These are phyloP conservation scores for Pachydiplax longipennis DNA, from an alignment of 2,888 invertebrate species.

Conservation along the genomic window DNA sequence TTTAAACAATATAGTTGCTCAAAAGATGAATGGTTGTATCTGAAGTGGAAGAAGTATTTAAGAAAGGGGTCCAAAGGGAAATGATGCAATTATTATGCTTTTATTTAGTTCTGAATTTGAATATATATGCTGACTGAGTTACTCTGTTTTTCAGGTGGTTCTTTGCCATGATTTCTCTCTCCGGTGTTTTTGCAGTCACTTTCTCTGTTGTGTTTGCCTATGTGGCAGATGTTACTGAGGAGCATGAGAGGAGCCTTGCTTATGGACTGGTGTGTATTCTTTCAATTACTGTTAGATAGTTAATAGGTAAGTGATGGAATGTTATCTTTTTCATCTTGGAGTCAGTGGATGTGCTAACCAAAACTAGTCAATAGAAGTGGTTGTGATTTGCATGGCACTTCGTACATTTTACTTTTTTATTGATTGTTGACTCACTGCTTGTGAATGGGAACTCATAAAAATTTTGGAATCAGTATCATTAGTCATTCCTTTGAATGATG, in stretches of 20 bases:
- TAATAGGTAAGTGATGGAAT: not conserved
- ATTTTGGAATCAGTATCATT: too few relatives aligned
- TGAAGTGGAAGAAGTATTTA: too few relatives aligned
- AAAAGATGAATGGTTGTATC: too few relatives aligned
- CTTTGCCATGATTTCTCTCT: slow-evolving; percentile 98
- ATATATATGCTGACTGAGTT: too few relatives aligned
- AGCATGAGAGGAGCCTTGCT: slow-evolving; percentile 91
- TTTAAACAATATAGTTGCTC: too few relatives aligned
- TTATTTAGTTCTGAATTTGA: not conserved
- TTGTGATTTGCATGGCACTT: too few relatives aligned
- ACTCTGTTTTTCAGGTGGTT: slow-evolving; percentile 75
- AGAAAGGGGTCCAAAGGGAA: too few relatives aligned
- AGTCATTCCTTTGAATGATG: too few relatives aligned
- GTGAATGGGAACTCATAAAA: too few relatives aligned
- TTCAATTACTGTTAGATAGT: not conserved
- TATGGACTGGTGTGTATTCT: slow-evolving; percentile 81
- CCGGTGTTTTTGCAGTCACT: slow-evolving; percentile 98
- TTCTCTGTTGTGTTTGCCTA: slow-evolving; percentile 99
- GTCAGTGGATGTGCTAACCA: not conserved
- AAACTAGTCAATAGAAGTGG: too few relatives aligned
- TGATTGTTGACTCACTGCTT: too few relatives aligned
- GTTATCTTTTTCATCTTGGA: not conserved
- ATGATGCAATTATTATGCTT: not conserved
- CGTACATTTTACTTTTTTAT: too few relatives aligned
- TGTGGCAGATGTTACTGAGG: slow-evolving; percentile 98